Base-by-base conservation (phyloP, 2,113 vertebrate genomes). In the Lepisosteus oculatus region DNA sequence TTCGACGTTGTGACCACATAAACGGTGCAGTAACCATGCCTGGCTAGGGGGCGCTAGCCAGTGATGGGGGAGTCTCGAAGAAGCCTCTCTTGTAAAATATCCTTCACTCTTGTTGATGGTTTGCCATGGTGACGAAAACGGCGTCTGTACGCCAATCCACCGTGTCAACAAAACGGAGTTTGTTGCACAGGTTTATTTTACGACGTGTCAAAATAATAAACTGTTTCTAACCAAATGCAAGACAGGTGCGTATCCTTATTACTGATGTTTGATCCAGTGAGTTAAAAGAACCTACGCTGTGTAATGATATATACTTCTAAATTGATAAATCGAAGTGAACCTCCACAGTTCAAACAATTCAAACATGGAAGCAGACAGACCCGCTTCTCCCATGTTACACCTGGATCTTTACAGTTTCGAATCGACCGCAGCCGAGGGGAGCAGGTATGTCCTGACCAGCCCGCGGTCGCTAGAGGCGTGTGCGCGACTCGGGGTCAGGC, bases 381-480 rank as follows among this genome's bases (percentile, higher is more conserved):
- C 54, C 51, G 42, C 72, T 8, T 83, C 85, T 6, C 72, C 84
- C 0, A 6, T 9, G 17, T 71, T 66, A 13, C 74, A 75, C 55
- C 55, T 80, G 82, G 88, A 91, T 45, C 71, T 84, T 29, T 74
- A 83, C 71, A 86, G 87, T 69, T 79, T 83, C 2, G 66, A 85
- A 47, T 71, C 57, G 0, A 8, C 67, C 0, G 62, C 74, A 3
- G 74, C 82, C 0, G 68, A 77, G 69, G 76, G 68, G 54, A 82
- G 76, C 61, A 79, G 72, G 11, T 85, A 77, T 6, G 84, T 87
- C 8, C 71, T 85, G 15, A 87, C 87, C n/a, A 90, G 88, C 69
- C 81, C 91, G 0, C 78, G 87, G 2, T 87, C 87, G 0, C 68
- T 87, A 66, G 78, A 89, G 69, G 81, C 89, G 44, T 88, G 90